phyloP scores from a whole-genome alignment of 2,888 invertebrate species.

The Petrolisthes manimaculis region DNA sequence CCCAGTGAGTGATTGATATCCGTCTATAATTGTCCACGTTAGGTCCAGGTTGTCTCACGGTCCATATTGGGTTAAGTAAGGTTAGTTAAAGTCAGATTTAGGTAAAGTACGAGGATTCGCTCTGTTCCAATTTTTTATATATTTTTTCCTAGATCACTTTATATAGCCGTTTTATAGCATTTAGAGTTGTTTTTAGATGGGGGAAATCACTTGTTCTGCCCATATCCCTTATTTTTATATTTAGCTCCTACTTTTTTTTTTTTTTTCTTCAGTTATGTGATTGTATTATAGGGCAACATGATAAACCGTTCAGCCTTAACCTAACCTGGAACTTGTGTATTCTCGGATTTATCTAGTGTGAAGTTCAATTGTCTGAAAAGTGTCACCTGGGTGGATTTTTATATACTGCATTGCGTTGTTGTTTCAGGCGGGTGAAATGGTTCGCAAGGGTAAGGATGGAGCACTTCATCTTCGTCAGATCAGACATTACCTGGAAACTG shows the following conservation, averaged over 20 bases:
- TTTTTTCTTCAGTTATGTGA: too few species aligned
- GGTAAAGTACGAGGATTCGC: too few species aligned
- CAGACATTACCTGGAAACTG: conserved; percentile 47
- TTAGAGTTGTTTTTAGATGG: too few species aligned
- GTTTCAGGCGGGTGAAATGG: conserved; percentile 46
- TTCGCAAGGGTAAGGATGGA: conserved; percentile 52
- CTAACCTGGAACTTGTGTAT: too few species aligned
- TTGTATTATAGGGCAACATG: too few species aligned
- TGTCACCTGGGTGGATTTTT: neutral
- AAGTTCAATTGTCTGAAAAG: neutral
- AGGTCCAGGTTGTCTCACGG: too few species aligned
- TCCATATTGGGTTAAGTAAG: neutral
- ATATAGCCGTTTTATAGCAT: too few species aligned
- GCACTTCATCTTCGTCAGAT: conserved; percentile 52
- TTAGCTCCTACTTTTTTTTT: neutral
- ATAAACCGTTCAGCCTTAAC: too few species aligned
- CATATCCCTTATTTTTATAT: neutral
- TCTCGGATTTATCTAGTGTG: neutral
- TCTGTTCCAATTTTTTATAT: too few species aligned
- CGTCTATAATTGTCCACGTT: too few species aligned
- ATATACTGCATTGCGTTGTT: neutral
- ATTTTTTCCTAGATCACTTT: too few species aligned
- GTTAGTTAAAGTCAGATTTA: neutral
- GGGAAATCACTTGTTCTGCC: neutral
- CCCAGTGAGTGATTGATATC: too few species aligned